These are phyloP conservation scores for Caretta caretta DNA, from an alignment of 2,113 vertebrate species.

Conservation along the genomic window DNA sequence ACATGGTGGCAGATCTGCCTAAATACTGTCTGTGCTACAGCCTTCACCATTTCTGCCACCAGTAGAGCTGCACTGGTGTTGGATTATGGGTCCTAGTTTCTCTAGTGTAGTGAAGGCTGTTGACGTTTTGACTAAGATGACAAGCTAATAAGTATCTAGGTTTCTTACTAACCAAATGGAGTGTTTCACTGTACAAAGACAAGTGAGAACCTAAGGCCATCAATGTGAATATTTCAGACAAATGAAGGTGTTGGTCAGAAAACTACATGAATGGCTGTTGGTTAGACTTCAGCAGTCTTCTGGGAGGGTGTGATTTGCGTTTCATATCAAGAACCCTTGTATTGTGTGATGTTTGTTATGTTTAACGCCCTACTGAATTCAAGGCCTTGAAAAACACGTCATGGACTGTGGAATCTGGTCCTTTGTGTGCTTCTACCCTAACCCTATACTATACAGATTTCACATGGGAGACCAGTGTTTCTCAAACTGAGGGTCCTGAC, in stretches of 20 bases:
- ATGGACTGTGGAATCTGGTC: too few species aligned
- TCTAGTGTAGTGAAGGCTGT: not conserved
- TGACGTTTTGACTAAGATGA: not conserved
- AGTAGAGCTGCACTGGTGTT: not conserved
- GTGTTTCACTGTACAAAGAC: not conserved
- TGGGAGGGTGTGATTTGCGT: too few species aligned
- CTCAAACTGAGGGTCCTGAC: too few species aligned
- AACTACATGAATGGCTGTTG: too few species aligned
- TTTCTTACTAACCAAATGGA: not conserved
- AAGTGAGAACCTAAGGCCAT: not conserved
- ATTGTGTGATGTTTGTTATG: not conserved
- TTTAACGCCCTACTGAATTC: too few species aligned
- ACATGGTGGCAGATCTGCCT: not conserved
- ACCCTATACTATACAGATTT: too few species aligned
- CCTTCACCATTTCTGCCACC: not conserved
- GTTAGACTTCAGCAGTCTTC: too few species aligned
- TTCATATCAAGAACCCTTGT: too few species aligned
- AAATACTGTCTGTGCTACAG: not conserved
- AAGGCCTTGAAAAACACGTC: too few species aligned
- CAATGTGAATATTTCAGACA: not conserved
- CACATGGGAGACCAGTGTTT: too few species aligned
- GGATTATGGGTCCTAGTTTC: not conserved
- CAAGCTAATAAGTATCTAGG: not conserved
- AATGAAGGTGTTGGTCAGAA: too few species aligned
- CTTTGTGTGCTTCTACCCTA: too few species aligned